Percentiles rank a stretch among this genome's conserved stretches.
Conservation (phyloP, 1,140 invertebrate genomes). For the Aphaenogaster ashmeadi region DNA sequence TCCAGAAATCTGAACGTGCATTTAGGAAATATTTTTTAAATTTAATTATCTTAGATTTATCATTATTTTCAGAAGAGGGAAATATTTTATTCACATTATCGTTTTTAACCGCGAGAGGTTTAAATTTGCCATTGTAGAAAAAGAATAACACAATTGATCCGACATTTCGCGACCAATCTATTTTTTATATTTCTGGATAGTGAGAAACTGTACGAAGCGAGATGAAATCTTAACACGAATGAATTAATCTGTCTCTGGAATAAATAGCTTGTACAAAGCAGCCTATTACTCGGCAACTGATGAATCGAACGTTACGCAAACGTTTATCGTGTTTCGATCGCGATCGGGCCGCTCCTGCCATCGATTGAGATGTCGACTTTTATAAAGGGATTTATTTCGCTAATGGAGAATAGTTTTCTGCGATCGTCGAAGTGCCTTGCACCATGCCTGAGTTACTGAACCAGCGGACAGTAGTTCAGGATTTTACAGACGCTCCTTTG, state of each 20-base stretch:
- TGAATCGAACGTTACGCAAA: slow-evolving; percentile 78
- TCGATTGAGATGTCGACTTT: slow-evolving; percentile 58
- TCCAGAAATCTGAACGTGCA: neutral
- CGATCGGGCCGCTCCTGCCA: slow-evolving; percentile 45
- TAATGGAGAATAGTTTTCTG: slow-evolving; percentile 41
- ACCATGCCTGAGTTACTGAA: slow-evolving; percentile 36
- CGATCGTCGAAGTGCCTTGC: slow-evolving; percentile 2
- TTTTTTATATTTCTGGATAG: neutral
- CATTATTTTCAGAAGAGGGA: neutral
- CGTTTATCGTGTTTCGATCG: slow-evolving; percentile 68
- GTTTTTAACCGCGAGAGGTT: neutral
- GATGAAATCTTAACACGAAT: slow-evolving; percentile 31
- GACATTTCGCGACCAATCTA: neutral
- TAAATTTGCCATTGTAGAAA: neutral
- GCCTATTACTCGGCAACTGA: slow-evolving; percentile 76
- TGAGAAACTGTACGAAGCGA: neutral
- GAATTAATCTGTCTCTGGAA: slow-evolving; percentile 56
- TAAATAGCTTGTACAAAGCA: slow-evolving; percentile 64
- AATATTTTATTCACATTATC: neutral
- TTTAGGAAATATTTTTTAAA: neutral
- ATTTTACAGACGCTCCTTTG: slow-evolving; percentile 52
- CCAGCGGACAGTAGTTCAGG: neutral
- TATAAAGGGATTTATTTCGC: slow-evolving; percentile 3
- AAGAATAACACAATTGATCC: neutral
- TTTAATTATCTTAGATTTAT: neutral